phyloP scores from a whole-genome alignment of 2,888 invertebrate genomes.

The Xylophagus ater region DNA sequence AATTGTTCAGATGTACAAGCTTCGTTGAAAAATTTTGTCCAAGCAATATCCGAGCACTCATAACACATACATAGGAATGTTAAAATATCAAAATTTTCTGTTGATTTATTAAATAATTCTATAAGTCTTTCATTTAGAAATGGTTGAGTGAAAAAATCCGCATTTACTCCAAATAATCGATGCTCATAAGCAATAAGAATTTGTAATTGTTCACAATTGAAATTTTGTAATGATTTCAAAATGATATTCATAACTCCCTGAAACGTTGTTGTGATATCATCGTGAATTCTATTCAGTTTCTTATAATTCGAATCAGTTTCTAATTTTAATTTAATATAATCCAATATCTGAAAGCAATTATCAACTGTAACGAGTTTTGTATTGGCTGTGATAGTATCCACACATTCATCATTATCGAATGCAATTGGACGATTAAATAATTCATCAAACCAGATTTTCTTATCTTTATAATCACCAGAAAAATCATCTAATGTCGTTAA shows the following conservation, averaged over 20 bases:
- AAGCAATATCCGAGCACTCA: conserved; percentile 25
- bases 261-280: conserved; percentile 17
- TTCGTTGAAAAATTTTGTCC: conserved; percentile 24
- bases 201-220: conserved; percentile 20
- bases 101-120: conserved; percentile 27
- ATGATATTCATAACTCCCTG: too few relatives aligned
- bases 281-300: conserved; percentile 5
- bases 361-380: conserved; percentile 21
- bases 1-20: conserved; percentile 24
- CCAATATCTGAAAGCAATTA: conserved; percentile 23
- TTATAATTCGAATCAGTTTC: conserved; percentile 16
- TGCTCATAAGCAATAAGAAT: conserved; percentile 21
- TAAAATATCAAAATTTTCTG: conserved; percentile 20
- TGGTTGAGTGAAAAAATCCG: conserved; percentile 17
- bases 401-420: conserved; percentile 28
- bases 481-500: conserved; percentile 18
- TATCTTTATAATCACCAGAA: conserved; percentile 5
- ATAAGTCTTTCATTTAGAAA: conserved; percentile 21
- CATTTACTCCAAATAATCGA: conserved; percentile 20
- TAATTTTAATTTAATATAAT: conserved; percentile 17
- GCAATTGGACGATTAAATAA: conserved; percentile 24
- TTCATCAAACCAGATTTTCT: conserved; percentile 22
- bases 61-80: conserved; percentile 25
- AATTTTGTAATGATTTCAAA: conserved; percentile 21
- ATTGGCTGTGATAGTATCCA: conserved; percentile 24